phyloP scores from a whole-genome alignment of 2,888 invertebrate species.

The Drosophila emarginata region DNA sequence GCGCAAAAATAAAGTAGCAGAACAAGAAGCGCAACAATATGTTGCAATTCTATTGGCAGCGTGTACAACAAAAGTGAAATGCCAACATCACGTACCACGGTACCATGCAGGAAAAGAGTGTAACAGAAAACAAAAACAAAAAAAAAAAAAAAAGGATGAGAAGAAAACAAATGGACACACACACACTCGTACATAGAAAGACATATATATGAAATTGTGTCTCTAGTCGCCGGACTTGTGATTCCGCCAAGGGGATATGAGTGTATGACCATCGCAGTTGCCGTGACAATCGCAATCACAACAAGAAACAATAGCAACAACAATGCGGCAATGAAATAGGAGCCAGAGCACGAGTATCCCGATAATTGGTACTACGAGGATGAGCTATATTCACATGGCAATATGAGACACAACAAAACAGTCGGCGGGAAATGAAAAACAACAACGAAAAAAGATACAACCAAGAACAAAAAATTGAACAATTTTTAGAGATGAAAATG shows the following conservation, averaged over 20 bases:
- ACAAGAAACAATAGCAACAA: slow-evolving; percentile 32
- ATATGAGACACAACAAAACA: slow-evolving; percentile 12
- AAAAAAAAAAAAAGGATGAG: slow-evolving; percentile 16
- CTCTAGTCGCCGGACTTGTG: slow-evolving; percentile 41
- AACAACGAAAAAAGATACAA: neutral
- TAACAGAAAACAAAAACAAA: neutral
- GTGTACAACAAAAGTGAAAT: slow-evolving; percentile 60
- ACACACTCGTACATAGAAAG: neutral
- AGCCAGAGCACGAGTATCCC: slow-evolving; percentile 46
- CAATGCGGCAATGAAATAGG: slow-evolving; percentile 23
- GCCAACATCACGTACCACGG: slow-evolving; percentile 60
- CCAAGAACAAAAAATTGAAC: neutral
- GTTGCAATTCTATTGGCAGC: slow-evolving; percentile 60
- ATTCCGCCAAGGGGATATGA: slow-evolving; percentile 49
- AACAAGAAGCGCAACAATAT: slow-evolving; percentile 61
- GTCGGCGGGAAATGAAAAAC: slow-evolving; percentile 8
- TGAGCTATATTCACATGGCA: slow-evolving; percentile 32
- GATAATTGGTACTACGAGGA: slow-evolving; percentile 61
- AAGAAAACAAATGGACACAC: slow-evolving; percentile 5
- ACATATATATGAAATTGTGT: slow-evolving; percentile 9
- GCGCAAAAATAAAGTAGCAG: neutral
- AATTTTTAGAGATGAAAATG: neutral
- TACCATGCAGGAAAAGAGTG: slow-evolving; percentile 16
- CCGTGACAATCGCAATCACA: slow-evolving; percentile 70
- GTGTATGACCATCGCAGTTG: slow-evolving; percentile 58